Conservation (phyloP, 1,140 invertebrate species). For the Drosophila bipectinata region DNA sequence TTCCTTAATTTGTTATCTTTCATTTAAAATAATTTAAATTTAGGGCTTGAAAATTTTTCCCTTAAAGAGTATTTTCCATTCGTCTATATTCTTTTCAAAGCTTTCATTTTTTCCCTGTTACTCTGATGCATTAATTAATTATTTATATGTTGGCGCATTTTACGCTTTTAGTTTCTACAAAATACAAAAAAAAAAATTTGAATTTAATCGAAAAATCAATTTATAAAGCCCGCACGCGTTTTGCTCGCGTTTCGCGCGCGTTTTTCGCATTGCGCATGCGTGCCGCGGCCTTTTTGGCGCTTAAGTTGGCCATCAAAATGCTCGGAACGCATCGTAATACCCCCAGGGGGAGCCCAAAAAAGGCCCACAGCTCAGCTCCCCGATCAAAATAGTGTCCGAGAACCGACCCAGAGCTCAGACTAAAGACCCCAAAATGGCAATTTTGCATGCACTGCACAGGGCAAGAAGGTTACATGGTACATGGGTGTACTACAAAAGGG, state of each 20-base stretch:
- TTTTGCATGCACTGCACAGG: conserved; percentile 69
- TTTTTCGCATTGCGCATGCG: conserved; percentile 67
- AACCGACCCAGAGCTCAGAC: conserved; percentile 42
- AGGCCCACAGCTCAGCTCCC: neutral
- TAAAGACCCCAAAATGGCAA: conserved; percentile 32
- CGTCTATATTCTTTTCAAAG: neutral
- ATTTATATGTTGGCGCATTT: conserved; percentile 66
- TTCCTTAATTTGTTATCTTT: too few species aligned
- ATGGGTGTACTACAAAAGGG: neutral
- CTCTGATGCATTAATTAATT: conserved; percentile 53
- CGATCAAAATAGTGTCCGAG: conserved; percentile 22
- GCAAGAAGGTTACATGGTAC: conserved; percentile 67
- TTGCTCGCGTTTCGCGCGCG: conserved; percentile 53
- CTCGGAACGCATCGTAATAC: conserved; percentile 16
- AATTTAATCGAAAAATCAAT: conserved; percentile 15
- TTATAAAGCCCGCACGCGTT: conserved; percentile 53
- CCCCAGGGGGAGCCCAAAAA: conserved; percentile 7
- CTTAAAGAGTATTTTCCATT: neutral
- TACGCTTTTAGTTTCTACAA: conserved; percentile 70
- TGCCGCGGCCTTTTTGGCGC: conserved; percentile 37
- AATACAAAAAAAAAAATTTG: conserved; percentile 19
- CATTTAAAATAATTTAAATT: too few species aligned
- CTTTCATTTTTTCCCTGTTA: conserved; percentile 9
- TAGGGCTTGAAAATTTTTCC: too few species aligned
- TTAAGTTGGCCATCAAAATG: conserved; percentile 68